These are phyloP conservation scores for Platycercus adscitus DNA, from an alignment of 2,113 vertebrate genomes.

Conservation along the genomic window DNA sequence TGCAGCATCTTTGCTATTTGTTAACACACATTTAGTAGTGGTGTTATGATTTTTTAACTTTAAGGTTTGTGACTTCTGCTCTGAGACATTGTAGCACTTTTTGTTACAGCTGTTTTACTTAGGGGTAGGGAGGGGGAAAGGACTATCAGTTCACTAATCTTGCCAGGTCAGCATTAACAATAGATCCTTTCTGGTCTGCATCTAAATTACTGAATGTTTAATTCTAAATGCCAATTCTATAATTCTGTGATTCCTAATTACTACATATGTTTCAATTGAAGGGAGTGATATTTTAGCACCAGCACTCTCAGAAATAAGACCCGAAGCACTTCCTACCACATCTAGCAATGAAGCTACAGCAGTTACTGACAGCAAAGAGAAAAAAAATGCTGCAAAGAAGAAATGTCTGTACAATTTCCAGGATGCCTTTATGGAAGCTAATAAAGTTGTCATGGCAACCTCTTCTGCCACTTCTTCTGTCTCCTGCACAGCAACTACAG, in stretches of 20 bases:
- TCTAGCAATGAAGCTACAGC: slow-evolving; percentile 77
- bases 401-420: slow-evolving; percentile 99
- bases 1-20: background rate
- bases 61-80: background rate
- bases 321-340: slow-evolving; percentile 84
- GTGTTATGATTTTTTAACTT: background rate
- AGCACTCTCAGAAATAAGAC: slow-evolving; percentile 79
- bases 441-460: slow-evolving; percentile 93
- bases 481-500: slow-evolving; percentile 95
- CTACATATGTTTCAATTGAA: slow-evolving; percentile 41
- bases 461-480: slow-evolving; percentile 93
- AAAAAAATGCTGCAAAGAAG: slow-evolving; percentile 90
- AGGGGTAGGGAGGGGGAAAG: too few relatives aligned
- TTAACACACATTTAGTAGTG: background rate
- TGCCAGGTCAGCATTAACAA: background rate
- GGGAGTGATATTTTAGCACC: slow-evolving; percentile 87
- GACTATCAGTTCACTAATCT: background rate
- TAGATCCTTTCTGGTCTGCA: background rate
- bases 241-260: background rate
- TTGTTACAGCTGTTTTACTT: background rate
- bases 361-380: slow-evolving; percentile 86
- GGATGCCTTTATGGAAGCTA: slow-evolving; percentile 96
- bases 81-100: background rate
- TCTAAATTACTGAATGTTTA: background rate
- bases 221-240: background rate